A percentile compares a stretch with the other conserved stretches of the same genome.
These are phyloP conservation scores for Dryobates pubescens DNA, from an alignment of 2,797 vertebrate species.

Conservation along the genomic window DNA sequence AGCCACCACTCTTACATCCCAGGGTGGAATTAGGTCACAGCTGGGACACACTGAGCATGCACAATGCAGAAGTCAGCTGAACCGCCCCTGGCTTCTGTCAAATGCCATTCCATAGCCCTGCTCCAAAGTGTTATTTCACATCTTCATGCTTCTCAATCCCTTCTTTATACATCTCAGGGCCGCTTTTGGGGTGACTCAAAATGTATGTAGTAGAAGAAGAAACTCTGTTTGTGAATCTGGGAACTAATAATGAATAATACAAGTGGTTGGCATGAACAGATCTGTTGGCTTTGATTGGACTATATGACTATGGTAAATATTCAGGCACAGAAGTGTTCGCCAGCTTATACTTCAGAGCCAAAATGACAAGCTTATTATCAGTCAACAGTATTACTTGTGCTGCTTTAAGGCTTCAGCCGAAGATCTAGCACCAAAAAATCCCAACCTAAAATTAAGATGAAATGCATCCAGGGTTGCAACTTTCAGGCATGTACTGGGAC, in stretches of 20 bases:
- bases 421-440: background rate
- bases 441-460: background rate
- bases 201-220: background rate
- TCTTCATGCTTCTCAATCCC: background rate
- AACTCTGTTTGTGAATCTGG: background rate
- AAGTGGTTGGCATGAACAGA: background rate
- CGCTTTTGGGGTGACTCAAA: background rate
- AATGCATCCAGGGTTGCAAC: background rate
- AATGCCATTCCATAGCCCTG: background rate
- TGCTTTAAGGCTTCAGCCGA: background rate
- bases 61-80: background rate
- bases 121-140: background rate
- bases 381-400: background rate
- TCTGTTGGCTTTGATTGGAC: background rate
- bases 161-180: background rate
- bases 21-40: conserved; percentile 68
- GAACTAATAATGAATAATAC: background rate
- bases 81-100: background rate
- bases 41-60: conserved; percentile 23
- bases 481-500: background rate
- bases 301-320: background rate
- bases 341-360: background rate
- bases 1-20: conserved; percentile 4
- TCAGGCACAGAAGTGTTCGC: background rate
- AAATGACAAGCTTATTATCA: background rate